Percentiles rank a stretch among this genome's conserved stretches.
Conservation (phyloP, 2,888 invertebrate genomes). For the Ophioninae sp. region DNA sequence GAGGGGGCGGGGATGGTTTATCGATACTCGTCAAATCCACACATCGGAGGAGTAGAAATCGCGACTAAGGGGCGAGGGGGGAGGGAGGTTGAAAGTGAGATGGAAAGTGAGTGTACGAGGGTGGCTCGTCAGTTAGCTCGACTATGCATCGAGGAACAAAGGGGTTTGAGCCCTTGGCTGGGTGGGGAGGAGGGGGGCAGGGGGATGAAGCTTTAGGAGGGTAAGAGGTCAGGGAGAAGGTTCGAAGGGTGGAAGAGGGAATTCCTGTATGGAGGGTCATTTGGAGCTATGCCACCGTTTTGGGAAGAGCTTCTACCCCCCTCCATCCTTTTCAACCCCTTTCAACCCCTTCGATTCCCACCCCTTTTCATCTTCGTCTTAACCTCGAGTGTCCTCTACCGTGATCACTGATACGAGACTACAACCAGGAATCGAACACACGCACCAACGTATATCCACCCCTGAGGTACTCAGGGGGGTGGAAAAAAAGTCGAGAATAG, state of each 20-base stretch:
- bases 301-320: slow-evolving; percentile 75
- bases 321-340: no score
- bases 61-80: slow-evolving; percentile 27
- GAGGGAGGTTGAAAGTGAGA: no score
- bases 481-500: slow-evolving; percentile 25
- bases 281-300: slow-evolving; percentile 79
- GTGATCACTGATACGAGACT: slow-evolving; percentile 80
- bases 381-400: slow-evolving; percentile 78
- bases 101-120: background rate
- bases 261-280: slow-evolving; percentile 69
- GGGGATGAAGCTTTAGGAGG: slow-evolving; percentile 35
- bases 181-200: no score
- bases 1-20: background rate
- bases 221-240: slow-evolving; percentile 62
- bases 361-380: no score
- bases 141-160: slow-evolving; percentile 27
- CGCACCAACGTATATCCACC: slow-evolving; percentile 9
- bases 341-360: no score
- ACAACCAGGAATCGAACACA: slow-evolving; percentile 64
- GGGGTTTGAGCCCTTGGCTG: no score
- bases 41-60: slow-evolving; percentile 28
- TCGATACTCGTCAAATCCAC: slow-evolving; percentile 29
- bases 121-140: slow-evolving; percentile 31
- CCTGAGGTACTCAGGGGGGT: no score
- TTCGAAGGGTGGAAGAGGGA: slow-evolving; percentile 53